A percentile compares a stretch with the other conserved stretches of the same genome.
Conservation (phyloP, 92 coral and sea anemone species). For the Parazoanthus atlanticus region DNA sequence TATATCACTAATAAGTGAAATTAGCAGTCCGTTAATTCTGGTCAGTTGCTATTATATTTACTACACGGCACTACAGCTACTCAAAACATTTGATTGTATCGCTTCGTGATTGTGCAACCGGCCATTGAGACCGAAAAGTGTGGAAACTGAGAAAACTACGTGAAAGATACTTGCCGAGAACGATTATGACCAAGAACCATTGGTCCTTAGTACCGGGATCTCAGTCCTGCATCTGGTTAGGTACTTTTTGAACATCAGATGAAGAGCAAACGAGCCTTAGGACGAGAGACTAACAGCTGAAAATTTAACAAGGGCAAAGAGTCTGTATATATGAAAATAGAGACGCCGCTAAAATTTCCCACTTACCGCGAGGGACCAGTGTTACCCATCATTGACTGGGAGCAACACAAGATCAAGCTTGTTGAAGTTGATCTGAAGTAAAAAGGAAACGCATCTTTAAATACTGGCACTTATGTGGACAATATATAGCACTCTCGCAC, state of each 20-base stretch:
- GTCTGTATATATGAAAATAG: conserved; percentile 12
- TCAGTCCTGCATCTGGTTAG: conserved; percentile 12
- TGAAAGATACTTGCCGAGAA: conserved; percentile 19
- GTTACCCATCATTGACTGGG: conserved; percentile 17
- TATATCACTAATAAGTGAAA: too few species aligned
- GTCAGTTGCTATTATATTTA: too few species aligned
- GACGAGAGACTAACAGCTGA: neutral
- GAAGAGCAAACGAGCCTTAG: conserved; percentile 8
- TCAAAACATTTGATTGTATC: conserved; percentile 22
- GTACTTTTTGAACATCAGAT: conserved; percentile 16
- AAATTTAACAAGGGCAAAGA: neutral
- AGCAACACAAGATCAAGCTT: conserved; percentile 8
- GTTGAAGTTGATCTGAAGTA: conserved; percentile 18
- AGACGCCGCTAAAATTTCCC: conserved; percentile 17
- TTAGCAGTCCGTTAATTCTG: too few species aligned
- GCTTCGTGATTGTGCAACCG: conserved; percentile 14
- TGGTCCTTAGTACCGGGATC: conserved; percentile 14
- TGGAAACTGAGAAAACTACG: neutral
- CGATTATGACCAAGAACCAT: conserved; percentile 11
- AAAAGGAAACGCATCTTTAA: conserved; percentile 16
- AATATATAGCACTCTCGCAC: neutral
- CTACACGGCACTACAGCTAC: neutral
- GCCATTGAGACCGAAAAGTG: conserved; percentile 11
- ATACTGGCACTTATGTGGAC: neutral
- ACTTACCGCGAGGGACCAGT: conserved; percentile 28